Evolutionary conservation across 1,140 invertebrate species (phyloP).

Genomic region (Aricia agestis): DNA sequence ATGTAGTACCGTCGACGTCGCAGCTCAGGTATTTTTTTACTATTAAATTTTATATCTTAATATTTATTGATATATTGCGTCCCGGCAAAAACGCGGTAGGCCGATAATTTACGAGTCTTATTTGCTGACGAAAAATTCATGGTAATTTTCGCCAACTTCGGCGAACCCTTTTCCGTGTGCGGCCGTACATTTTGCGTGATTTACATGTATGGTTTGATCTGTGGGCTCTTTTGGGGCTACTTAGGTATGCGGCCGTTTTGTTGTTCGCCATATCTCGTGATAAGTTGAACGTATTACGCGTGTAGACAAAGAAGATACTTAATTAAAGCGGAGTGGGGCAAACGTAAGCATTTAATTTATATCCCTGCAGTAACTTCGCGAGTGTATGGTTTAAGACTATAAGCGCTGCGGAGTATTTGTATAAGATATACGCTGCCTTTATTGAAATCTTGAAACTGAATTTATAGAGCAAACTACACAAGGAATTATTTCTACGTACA

Average conservation of each 20-base stretch:
- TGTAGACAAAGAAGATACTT: slow-evolving; percentile 70
- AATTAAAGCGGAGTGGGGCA: slow-evolving; percentile 71
- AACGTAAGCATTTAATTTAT: slow-evolving; percentile 75
- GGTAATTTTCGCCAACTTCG: slow-evolving; percentile 11
- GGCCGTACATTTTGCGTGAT: not conserved
- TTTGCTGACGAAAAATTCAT: slow-evolving; percentile 13
- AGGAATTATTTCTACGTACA: not conserved
- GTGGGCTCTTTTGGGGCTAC: slow-evolving; percentile 7
- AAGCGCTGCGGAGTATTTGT: slow-evolving; percentile 33
- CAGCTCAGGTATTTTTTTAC: not conserved
- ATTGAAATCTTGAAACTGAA: slow-evolving; percentile 9
- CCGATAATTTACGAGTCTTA: not conserved
- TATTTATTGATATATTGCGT: not conserved
- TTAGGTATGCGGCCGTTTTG: not conserved
- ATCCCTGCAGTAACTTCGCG: slow-evolving; percentile 73
- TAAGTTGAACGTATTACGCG: slow-evolving; percentile 61
- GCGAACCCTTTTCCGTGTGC: slow-evolving; percentile 7
- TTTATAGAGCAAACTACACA: not conserved
- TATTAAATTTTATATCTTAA: slow-evolving; percentile 3
- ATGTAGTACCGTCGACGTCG: slow-evolving; percentile 17
- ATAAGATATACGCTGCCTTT: slow-evolving; percentile 9
- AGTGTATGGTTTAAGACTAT: slow-evolving; percentile 38
- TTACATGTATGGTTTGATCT: slow-evolving; percentile 9
- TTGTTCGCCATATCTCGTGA: slow-evolving; percentile 27
- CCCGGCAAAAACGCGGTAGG: not conserved